Base-by-base conservation (phyloP, 2,888 invertebrate species). In the Cylloceria caligata region DNA sequence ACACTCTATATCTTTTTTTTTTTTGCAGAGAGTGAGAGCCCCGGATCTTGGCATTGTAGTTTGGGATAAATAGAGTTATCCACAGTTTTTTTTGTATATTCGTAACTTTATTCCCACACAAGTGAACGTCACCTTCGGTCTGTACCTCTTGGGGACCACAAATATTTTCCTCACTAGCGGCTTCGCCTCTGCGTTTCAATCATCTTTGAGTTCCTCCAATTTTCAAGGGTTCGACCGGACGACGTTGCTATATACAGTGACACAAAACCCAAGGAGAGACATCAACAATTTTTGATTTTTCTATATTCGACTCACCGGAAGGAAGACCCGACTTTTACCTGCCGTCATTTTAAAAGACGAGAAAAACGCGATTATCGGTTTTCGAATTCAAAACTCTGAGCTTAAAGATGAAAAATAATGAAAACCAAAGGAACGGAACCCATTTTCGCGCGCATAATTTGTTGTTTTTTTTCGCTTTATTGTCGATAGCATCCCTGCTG, bases 91-190 rank as follows among this genome's bases (percentile, higher is more conserved):
- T 64, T 47, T 34, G 30, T 57, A 57, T 27, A 57, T 55, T 65
- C n/a, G 39, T 57, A 71, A 72, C 55, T 80, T 60, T 78, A 80
- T 85, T 83, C 83, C 82, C 84, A 79, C 82, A 83, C 78, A 85
- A 86, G 81, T 84, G 84, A 74, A 81, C 80, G 72, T 68, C 76
- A 49, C 55, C 47, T 21, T 55, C 62, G 4, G 7, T 16, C 24
- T 36, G 13, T 9, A 30, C 24, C 47, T 67, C 27, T 60, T 47
- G 71, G 52, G 27, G 39, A 76, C 69, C 67, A 69, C 57, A 83
- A 83, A 83, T 83, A 83, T 80, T 80, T 80, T 76, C 49, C 62
- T 67, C 67, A 45, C 77, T 45, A 21, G 3, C 7, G 16, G 19
- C 0, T n/a, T 60, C 7, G 21, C 27, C 21, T 42, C 24, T 4